Evolutionary conservation across 2,797 vertebrate genomes (phyloP), one percentile per base, ranked within the genome.

Genomic region (Rhyacichthys aspro): DNA sequence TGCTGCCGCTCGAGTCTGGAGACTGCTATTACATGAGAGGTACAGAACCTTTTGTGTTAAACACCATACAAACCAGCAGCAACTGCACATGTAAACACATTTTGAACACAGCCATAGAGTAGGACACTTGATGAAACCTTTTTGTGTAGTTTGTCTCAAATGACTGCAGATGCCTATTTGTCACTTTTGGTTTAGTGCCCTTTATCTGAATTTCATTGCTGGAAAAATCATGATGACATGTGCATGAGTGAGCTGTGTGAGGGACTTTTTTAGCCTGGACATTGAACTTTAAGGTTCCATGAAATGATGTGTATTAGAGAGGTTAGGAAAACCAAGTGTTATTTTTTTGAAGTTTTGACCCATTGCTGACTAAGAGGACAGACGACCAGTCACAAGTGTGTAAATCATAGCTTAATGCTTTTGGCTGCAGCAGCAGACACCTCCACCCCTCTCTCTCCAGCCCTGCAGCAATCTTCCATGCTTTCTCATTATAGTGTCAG

Each of bases 11-110:
- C 79, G 92, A 91, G 82, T 94, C 94, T 38, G 96, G 97, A 89
- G 97, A 99, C 92, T 94, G 94, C 90, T 99, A 99, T 83, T 95
- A 98, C 83, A 96, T 99, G 96, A 94, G 95, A 74, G 97, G 96
- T 98, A 96, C 70, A 15, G 33, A 44, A 46, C 61, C 55, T 45
- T 47, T 46, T 56, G 49, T 28, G 11, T 9, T 43, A 65, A 72
- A 54, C 56, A 60, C 45, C 41, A 43, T 33, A 52, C 17, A 36
- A 55, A 67, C 3, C 49, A 28, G 42, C 6, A 32, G 45, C 41
- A 52, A 28, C 23, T 17, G 49, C 23, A n/a, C 58, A 58, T 74
- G 67, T 60, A 78, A 69, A 76, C 68, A 72, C 12, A 37, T 34
- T 57, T 73, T 66, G 59, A 16, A 19, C 56, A 48, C 53, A 39